Percentiles rank a stretch among this genome's conserved stretches.
These are phyloP conservation scores for Etheostoma nigrum DNA, from an alignment of 2,797 vertebrate genomes.

Conservation along the genomic window DNA sequence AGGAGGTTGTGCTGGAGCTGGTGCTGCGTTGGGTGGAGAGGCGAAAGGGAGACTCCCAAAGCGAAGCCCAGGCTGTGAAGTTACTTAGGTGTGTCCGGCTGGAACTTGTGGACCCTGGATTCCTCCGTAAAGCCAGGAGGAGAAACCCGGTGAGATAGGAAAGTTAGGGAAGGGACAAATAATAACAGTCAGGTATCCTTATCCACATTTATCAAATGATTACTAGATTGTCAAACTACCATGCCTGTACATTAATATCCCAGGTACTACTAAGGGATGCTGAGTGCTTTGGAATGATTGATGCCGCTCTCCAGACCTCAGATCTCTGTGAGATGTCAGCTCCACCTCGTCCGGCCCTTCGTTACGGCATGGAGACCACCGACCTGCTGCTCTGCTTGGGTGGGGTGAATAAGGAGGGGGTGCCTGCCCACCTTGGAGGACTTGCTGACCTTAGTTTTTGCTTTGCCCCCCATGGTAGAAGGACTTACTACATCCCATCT, in stretches of 20 bases:
- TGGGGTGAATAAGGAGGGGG: slow-evolving; percentile 83
- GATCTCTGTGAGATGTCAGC: slow-evolving; percentile 77
- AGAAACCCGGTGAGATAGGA: slow-evolving; percentile 85
- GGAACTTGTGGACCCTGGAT: slow-evolving; percentile 88
- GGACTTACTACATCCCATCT: slow-evolving; percentile 89
- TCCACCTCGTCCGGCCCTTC: slow-evolving; percentile 82
- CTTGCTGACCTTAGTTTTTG: slow-evolving; percentile 91
- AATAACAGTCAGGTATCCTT: background rate
- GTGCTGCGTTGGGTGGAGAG: slow-evolving; percentile 90
- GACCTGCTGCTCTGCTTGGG: slow-evolving; percentile 91
- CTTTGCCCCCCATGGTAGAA: slow-evolving; percentile 82
- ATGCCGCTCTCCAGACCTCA: slow-evolving; percentile 85
- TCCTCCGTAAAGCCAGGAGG: slow-evolving; percentile 87
- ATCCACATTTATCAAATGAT: background rate
- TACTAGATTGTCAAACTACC: background rate
- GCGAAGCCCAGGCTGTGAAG: slow-evolving; percentile 82
- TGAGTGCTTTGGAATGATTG: slow-evolving; percentile 87
- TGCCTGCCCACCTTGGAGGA: slow-evolving; percentile 85
- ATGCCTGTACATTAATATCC: slow-evolving; percentile 1
- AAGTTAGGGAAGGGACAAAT: background rate
- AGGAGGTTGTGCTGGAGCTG: slow-evolving; percentile 90
- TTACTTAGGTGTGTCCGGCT: slow-evolving; percentile 88
- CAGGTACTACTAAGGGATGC: slow-evolving; percentile 79
- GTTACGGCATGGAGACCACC: slow-evolving; percentile 92
- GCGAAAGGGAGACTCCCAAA: slow-evolving; percentile 64